Base-by-base conservation (phyloP, 2,797 vertebrate genomes). In the Lepus townsendii region DNA sequence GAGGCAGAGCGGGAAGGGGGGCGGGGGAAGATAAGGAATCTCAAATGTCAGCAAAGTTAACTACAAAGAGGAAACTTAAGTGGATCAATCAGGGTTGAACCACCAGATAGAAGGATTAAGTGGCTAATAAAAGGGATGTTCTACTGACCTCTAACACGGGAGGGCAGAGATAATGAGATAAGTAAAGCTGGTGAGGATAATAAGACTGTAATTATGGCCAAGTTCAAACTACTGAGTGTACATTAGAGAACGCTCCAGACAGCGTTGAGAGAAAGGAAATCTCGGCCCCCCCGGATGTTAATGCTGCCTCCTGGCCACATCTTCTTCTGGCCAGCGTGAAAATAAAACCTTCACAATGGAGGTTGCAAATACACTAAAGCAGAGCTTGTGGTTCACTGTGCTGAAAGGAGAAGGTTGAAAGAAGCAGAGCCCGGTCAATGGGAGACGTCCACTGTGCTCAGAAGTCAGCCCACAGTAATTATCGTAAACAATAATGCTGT, bases 181-280 rank as follows among this genome's bases (percentile, higher is more conserved):
- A 98, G 98, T 98, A 98, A 98, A 98, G 98, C 98, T 98, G 97
- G 97, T 97, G 97, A 98, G 97, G 97, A 98, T 98, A 98, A 98
- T 98, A 98, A 98, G 98, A 97, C 96, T 97, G 88, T 98, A 98
- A 98, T 98, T 98, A 98, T 79, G 96, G 97, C 91, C 42, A 68
- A 97, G 98, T 98, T 98, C 98, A 98, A 97, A 96, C 97, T 94
- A 93, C 95, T 95, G 95, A 97, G 97, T 92, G 94, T 96, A 91
- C 96, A 97, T 97, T 97, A 97, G 97, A 97, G 96, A 98, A 93
- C 92, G 84, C 95, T 95, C 16, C 77, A 97, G 97, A 98, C 93
- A 97, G 90, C 35, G 2, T 0, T 3, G 17, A 30, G 30, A 80
- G 90, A 82, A 60, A 91, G 68, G 69, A 78, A 91, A 93, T 68